phyloP scores from a whole-genome alignment of 2,888 invertebrate genomes.

The Acronicta aceris region DNA sequence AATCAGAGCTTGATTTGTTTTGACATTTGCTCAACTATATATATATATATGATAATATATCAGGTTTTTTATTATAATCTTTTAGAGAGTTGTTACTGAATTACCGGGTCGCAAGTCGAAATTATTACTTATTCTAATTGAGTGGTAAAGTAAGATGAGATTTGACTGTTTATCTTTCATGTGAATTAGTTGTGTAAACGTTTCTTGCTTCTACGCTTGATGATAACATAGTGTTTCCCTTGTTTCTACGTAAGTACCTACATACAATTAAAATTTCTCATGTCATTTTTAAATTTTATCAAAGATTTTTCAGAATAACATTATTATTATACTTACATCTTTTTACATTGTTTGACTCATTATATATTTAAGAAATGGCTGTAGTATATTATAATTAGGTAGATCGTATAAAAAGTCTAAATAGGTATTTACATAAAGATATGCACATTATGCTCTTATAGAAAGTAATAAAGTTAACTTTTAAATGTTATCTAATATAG shows the following conservation, averaged over 20 bases:
- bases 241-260: conserved; percentile 68
- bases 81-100: conserved; percentile 21
- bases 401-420: background rate
- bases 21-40: conserved; percentile 46
- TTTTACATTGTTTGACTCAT: conserved; percentile 12
- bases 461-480: too few relatives aligned
- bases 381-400: conserved; percentile 1
- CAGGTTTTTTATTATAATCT: conserved; percentile 17
- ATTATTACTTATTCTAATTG: conserved; percentile 57
- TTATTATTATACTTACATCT: conserved; percentile 14
- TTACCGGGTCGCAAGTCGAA: conserved; percentile 31
- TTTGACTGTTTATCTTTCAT: conserved; percentile 64
- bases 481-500: too few relatives aligned
- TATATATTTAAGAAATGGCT: conserved; percentile 11
- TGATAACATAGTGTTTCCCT: conserved; percentile 40
- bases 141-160: conserved; percentile 63
- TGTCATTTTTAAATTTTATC: conserved; percentile 8
- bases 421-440: background rate
- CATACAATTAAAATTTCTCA: conserved; percentile 12
- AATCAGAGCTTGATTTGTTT: conserved; percentile 52
- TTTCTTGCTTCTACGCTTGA: conserved; percentile 34
- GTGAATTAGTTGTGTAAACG: conserved; percentile 52
- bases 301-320: conserved; percentile 24
- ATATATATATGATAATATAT: conserved; percentile 28
- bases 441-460: too few relatives aligned